Percentiles rank a stretch among this genome's conserved stretches.
Evolutionary conservation across 2,888 invertebrate genomes (phyloP).

Genomic region (Schrankia costaestrigalis): DNA sequence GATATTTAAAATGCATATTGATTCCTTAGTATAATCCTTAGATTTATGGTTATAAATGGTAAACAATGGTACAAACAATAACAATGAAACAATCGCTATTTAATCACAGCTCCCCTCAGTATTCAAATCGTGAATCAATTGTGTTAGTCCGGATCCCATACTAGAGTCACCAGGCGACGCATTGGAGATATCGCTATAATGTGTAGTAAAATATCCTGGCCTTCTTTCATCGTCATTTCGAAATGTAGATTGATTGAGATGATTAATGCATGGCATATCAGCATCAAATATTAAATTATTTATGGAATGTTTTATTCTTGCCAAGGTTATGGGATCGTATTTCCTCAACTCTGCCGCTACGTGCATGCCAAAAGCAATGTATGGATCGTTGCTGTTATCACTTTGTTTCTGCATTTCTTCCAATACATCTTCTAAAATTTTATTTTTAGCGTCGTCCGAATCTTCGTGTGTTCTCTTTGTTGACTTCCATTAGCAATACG

Average conservation of each 20-base stretch:
- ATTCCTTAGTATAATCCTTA: too few relatives aligned
- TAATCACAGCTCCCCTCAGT: too few relatives aligned
- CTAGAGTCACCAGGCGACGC: slow-evolving; percentile 11
- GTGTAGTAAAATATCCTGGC: slow-evolving; percentile 11
- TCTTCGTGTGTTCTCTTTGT: background rate
- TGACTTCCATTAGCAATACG: too few relatives aligned
- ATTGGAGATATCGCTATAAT: slow-evolving; percentile 10
- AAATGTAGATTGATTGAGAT: slow-evolving; percentile 6
- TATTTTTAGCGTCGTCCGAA: slow-evolving; percentile 10
- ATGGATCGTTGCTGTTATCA: slow-evolving; percentile 15
- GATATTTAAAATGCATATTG: too few relatives aligned
- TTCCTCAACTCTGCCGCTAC: slow-evolving; percentile 17
- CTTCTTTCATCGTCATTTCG: slow-evolving; percentile 10
- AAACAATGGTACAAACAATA: too few relatives aligned
- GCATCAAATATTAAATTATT: slow-evolving; percentile 15
- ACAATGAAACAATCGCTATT: too few relatives aligned
- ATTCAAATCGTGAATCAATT: slow-evolving; percentile 11
- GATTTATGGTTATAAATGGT: too few relatives aligned
- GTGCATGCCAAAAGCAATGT: slow-evolving; percentile 20
- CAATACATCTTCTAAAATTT: slow-evolving; percentile 17
- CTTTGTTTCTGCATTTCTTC: slow-evolving; percentile 18
- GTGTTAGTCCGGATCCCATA: slow-evolving; percentile 9
- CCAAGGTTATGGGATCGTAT: slow-evolving; percentile 14
- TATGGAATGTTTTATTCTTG: slow-evolving; percentile 16
- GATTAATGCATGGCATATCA: slow-evolving; percentile 7